These are phyloP conservation scores for Bufotes viridis DNA, from an alignment of 2,797 vertebrate genomes.

Conservation along the genomic window DNA sequence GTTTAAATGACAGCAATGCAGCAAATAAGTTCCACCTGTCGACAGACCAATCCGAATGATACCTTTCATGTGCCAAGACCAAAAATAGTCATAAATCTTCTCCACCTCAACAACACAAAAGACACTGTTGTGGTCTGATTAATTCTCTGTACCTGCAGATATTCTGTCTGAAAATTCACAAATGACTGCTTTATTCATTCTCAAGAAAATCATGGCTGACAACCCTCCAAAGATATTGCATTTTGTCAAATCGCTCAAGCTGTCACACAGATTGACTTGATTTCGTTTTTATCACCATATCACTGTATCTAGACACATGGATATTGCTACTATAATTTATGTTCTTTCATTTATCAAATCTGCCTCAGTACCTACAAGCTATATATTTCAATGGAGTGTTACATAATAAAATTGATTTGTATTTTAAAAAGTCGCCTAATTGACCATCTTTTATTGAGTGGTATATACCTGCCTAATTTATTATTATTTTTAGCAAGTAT, in stretches of 20 bases:
- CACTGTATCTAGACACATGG: slow-evolving; percentile 35
- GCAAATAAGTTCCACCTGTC: slow-evolving; percentile 64
- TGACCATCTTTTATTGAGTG: not conserved
- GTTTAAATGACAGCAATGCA: slow-evolving; percentile 63
- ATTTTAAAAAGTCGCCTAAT: not conserved
- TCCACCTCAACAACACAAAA: slow-evolving; percentile 62
- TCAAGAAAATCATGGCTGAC: slow-evolving; percentile 66
- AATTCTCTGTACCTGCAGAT: slow-evolving; percentile 60
- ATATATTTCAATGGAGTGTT: not conserved
- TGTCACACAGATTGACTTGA: slow-evolving; percentile 60
- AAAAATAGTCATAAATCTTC: slow-evolving; percentile 69
- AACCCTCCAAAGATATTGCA: slow-evolving; percentile 64
- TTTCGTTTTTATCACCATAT: slow-evolving; percentile 62
- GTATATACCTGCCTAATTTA: not conserved
- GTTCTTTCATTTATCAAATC: slow-evolving; percentile 40
- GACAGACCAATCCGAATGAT: slow-evolving; percentile 65
- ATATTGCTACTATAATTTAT: slow-evolving; percentile 45
- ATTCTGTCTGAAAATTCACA: slow-evolving; percentile 60
- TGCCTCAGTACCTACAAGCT: not conserved
- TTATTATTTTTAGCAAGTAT: not conserved
- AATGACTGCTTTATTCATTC: slow-evolving; percentile 65
- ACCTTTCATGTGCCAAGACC: slow-evolving; percentile 60
- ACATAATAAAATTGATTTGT: not conserved
- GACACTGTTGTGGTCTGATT: slow-evolving; percentile 66
- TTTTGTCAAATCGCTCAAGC: slow-evolving; percentile 64